These are phyloP conservation scores for Crocidura indochinensis DNA, from an alignment of 2,797 vertebrate species.

Conservation along the genomic window DNA sequence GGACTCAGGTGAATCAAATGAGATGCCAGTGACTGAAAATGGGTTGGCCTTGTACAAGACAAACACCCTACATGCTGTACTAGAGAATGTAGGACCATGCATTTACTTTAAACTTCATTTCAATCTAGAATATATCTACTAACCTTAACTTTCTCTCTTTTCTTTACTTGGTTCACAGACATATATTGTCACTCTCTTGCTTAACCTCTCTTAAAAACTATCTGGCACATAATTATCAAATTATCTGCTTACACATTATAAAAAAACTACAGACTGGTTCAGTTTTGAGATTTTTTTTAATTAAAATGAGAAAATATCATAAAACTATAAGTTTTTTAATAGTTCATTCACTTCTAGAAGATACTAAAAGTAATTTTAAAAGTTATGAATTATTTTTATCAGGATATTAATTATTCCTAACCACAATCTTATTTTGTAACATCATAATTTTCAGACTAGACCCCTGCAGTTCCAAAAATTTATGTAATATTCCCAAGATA, in stretches of 20 bases:
- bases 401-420: background rate
- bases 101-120: no score
- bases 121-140: background rate
- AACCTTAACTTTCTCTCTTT: background rate
- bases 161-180: background rate
- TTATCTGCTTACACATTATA: no score
- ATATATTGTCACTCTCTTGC: background rate
- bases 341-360: constrained; percentile 21
- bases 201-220: background rate
- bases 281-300: constrained; percentile 19
- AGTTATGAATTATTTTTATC: background rate
- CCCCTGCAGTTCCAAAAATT: background rate
- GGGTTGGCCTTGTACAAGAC: no score
- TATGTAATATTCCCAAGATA: background rate
- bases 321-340: background rate
- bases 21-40: no score
- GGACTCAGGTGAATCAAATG: no score
- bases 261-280: background rate
- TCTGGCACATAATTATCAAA: background rate
- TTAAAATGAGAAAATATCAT: constrained; percentile 59
- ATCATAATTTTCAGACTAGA: background rate
- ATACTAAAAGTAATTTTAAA: constrained; percentile 31
- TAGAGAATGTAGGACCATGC: no score
- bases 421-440: background rate
- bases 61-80: no score